Percentiles rank a stretch among this genome's conserved stretches.
Evolutionary conservation across 2,888 invertebrate species (phyloP).

Genomic region (Sipha maydis): DNA sequence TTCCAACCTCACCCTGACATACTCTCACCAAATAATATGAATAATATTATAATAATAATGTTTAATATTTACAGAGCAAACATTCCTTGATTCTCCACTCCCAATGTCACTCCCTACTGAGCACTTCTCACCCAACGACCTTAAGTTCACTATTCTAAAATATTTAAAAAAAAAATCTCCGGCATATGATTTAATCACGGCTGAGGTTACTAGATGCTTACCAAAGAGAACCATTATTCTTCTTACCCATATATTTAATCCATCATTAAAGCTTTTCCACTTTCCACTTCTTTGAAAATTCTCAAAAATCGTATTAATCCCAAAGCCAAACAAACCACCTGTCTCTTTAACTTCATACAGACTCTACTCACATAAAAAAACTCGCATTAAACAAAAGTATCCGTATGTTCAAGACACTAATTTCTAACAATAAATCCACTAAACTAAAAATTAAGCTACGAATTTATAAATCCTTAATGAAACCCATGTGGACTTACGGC

Average conservation of each 20-base stretch:
- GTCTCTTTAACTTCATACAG: background rate
- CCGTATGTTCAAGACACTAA: no score
- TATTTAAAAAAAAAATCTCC: background rate
- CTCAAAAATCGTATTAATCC: background rate
- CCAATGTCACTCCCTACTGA: background rate
- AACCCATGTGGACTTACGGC: no score
- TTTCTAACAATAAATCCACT: no score
- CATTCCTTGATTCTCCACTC: background rate
- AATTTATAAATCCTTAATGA: no score
- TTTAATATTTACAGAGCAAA: no score
- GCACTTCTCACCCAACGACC: background rate
- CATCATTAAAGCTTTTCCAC: background rate
- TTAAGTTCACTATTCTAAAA: conserved; percentile 18
- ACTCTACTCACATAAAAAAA: no score
- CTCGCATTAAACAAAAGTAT: no score
- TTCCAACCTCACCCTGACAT: background rate
- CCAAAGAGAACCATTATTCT: background rate
- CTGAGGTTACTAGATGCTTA: background rate
- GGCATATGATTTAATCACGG: conserved; percentile 1
- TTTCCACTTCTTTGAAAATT: background rate
- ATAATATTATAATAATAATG: no score
- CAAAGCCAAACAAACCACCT: background rate
- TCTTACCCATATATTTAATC: background rate
- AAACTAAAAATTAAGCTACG: no score
- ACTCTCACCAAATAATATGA: background rate